Evolutionary conservation across 2,888 invertebrate genomes (phyloP), one percentile per base, ranked within the genome.

Genomic region (Dorcus parallelipipedus): DNA sequence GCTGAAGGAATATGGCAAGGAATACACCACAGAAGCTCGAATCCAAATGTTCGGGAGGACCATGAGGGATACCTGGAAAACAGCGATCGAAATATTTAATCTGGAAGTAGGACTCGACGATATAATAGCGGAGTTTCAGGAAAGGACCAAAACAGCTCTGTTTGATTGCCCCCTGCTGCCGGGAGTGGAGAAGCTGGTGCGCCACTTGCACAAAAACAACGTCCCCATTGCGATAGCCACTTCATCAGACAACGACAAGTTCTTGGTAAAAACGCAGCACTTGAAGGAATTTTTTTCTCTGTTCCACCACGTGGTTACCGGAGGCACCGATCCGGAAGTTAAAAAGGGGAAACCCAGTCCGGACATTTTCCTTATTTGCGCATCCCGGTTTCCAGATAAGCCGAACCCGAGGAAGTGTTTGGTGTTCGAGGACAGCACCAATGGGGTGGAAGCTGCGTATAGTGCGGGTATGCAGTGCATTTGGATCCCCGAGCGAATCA

Each of bases 391-490:
- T 75, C 76, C 82, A 0, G 86, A 88, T 62, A 81, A 83, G 64
- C 89, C 90, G 8, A 73, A 80, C 6, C 83, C 87, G 6, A 80
- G 81, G 59, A 80, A 84, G 76, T 91, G 92, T 71, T 77, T 95
- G 60, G 95, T 94, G 3, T 93, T 95, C 74, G 97, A 97, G 80
- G 97, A 97, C 78, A 91, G 96, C 0, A 90, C 91, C 0, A 94
- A 93, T 76, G 96, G 97, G 1, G 93, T 95, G 0, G 82, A 84
- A 39, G 91, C 91, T 0, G 95, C 88, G 0, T 71, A 83, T 17
- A 81, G 84, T 17, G 95, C 95, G 0, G 90, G 89, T 5, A 96
- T 95, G 95, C 92, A 92, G 76, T 86, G 85, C 1, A 86, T 93
- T 0, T 91, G 93, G 90, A 88, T 93, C 3, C 93, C 93, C 0